Evolutionary conservation across 2,113 vertebrate species (phyloP), one percentile per base, ranked within the genome.

Genomic region (human): DNA sequence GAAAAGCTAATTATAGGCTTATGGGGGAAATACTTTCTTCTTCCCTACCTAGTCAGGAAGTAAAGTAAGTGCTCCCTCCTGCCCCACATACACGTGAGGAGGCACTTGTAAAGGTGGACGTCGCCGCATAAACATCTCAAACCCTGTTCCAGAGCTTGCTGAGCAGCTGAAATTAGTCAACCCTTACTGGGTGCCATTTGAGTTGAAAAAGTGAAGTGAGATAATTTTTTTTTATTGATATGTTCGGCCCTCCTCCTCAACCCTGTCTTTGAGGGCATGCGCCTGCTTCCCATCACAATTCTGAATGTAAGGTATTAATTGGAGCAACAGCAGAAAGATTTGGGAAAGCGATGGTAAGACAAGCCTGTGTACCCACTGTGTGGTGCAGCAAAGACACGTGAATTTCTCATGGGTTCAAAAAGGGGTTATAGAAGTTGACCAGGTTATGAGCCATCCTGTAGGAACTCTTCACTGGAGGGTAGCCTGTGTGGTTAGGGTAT

Each of bases 1-100:
- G 82, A 72, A 91, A 96, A 94, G 22, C 11, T 93, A 93, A 96
- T 86, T 93, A 79, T 12, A 81, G 17, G 7, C 45, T 96, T 91
- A 78, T 32, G 66, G 14, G 25, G 13, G 89, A 97, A 97, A 93
- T 59, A 27, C 10, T 83, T 57, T 79, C 73, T 35, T 27, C 48
- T 75, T 84, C 25, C 22, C 23, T 76, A 90, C 55, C n/a, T 64
- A 76, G n/a, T 40, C 43, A 20, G 68, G 1, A 43, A 64, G 32
- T 79, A 84, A 79, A 27, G 27, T 68, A 59, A 96, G 64, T 52
- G 40, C 10, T 92, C 10, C 89, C 23, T 17, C 3, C 9, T 22
- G 30, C 9, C 23, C 32, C 14, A 17, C 30, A 43, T 40, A 82
- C 70, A 59, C 14, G 2, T 76, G 14, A 95, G 89, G 94, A 75